A percentile compares a stretch with the other conserved stretches of the same genome.
These are phyloP conservation scores for Neotoxoptera formosana DNA, from an alignment of 1,140 invertebrate genomes.

Conservation along the genomic window DNA sequence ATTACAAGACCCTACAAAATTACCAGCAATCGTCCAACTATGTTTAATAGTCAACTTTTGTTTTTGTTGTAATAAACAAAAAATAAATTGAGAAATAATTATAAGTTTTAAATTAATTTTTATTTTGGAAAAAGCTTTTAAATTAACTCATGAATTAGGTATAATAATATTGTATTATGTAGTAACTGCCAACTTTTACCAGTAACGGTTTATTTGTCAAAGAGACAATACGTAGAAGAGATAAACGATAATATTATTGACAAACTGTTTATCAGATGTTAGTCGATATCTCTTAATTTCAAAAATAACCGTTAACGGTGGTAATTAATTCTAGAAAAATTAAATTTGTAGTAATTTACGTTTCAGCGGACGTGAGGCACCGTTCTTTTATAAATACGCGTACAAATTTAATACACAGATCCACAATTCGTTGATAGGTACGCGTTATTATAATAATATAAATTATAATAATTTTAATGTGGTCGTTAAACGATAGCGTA, in stretches of 20 bases:
- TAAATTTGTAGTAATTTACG: background rate
- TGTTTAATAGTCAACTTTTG: no score
- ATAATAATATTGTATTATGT: no score
- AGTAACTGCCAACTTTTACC: no score
- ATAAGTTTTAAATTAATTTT: background rate
- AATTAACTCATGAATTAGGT: no score
- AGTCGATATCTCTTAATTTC: background rate
- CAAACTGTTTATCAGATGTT: background rate
- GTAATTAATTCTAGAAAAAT: background rate
- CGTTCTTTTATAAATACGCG: background rate
- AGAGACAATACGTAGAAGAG: no score
- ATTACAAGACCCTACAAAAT: background rate
- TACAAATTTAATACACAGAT: background rate
- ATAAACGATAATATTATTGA: no score
- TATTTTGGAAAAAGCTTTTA: no score
- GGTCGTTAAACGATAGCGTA: background rate
- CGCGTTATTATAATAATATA: background rate
- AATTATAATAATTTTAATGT: background rate
- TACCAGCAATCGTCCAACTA: background rate
- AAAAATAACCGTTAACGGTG: background rate
- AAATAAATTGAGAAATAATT: background rate
- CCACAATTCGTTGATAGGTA: background rate
- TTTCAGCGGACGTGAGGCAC: no score
- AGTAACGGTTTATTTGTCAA: no score
- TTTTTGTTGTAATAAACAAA: no score